Percentiles rank a stretch among this genome's conserved stretches.
These are phyloP conservation scores for Meta bourneti DNA, from an alignment of 2,888 invertebrate genomes.

Conservation along the genomic window DNA sequence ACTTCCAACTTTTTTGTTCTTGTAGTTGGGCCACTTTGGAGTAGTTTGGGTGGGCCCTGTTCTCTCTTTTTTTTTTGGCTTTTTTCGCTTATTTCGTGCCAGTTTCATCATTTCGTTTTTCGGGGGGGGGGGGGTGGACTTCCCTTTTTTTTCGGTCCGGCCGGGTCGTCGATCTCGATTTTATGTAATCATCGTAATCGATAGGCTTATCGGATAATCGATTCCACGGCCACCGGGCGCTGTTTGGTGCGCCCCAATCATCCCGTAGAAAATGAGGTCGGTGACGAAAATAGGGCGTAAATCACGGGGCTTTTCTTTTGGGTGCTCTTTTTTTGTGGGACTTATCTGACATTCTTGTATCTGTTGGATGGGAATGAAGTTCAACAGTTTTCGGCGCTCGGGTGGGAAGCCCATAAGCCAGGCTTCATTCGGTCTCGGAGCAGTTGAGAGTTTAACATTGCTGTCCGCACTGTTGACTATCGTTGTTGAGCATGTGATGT, in stretches of 20 bases:
- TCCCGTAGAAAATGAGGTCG: constrained; percentile 7
- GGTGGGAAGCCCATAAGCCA: background rate
- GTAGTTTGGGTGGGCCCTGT: constrained; percentile 43
- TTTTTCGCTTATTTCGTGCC: constrained; percentile 35
- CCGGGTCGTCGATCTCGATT: constrained; percentile 61
- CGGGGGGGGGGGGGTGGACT: background rate
- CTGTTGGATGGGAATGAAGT: background rate
- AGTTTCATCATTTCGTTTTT: constrained; percentile 25
- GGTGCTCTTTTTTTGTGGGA: background rate
- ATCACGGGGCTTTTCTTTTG: constrained; percentile 12
- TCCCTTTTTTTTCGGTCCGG: background rate
- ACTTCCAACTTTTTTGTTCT: constrained; percentile 52
- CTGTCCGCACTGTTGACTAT: too few relatives aligned
- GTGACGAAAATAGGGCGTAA: constrained; percentile 41
- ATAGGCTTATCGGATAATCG: constrained; percentile 66
- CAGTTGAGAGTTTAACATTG: too few relatives aligned
- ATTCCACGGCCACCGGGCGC: constrained; percentile 30
- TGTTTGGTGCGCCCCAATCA: constrained; percentile 29
- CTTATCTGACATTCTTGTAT: constrained; percentile 1
- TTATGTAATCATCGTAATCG: constrained; percentile 69
- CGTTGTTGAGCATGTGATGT: too few relatives aligned
- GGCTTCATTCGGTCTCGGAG: background rate
- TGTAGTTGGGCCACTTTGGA: constrained; percentile 63
- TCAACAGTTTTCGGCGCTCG: background rate
- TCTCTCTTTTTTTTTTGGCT: background rate